Evolutionary conservation across 2,888 invertebrate species (phyloP).

Genomic region (Morinoia aosen): DNA sequence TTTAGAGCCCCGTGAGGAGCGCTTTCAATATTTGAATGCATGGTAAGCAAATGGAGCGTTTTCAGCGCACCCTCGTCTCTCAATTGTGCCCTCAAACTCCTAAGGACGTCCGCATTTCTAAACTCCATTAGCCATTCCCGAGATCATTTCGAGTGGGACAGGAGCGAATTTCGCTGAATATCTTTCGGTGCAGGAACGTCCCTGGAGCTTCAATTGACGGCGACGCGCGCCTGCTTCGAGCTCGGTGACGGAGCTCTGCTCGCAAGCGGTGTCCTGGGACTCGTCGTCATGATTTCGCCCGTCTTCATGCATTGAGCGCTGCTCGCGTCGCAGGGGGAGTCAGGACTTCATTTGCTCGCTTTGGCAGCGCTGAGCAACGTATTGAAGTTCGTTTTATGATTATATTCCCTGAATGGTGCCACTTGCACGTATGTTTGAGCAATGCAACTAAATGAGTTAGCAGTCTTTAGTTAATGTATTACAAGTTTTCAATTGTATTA

Average conservation of each 20-base stretch:
- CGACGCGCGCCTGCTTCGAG: not conserved
- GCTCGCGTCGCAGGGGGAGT: not conserved
- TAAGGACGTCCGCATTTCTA: constrained; percentile 29
- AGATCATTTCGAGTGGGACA: constrained; percentile 33
- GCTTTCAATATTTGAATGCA: constrained; percentile 12
- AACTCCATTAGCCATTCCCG: constrained; percentile 39
- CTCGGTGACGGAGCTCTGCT: not conserved
- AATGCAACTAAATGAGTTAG: not conserved
- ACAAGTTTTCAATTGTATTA: not conserved
- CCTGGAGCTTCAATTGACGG: not conserved
- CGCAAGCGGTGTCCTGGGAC: not conserved
- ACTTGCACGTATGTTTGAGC: not conserved
- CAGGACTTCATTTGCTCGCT: not conserved
- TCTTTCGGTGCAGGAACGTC: constrained; percentile 15
- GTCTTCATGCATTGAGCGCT: not conserved
- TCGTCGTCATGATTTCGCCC: not conserved
- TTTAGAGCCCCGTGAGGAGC: not conserved
- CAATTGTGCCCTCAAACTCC: constrained; percentile 40
- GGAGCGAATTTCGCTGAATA: not conserved
- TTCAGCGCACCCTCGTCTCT: constrained; percentile 7
- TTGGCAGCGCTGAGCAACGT: not conserved
- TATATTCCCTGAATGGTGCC: not conserved
- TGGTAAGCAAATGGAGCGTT: constrained; percentile 26
- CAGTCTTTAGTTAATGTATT: not conserved
- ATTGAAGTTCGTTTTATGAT: not conserved